Conservation (phyloP, 2,113 vertebrate species). For the Centrocercus urophasianus region DNA sequence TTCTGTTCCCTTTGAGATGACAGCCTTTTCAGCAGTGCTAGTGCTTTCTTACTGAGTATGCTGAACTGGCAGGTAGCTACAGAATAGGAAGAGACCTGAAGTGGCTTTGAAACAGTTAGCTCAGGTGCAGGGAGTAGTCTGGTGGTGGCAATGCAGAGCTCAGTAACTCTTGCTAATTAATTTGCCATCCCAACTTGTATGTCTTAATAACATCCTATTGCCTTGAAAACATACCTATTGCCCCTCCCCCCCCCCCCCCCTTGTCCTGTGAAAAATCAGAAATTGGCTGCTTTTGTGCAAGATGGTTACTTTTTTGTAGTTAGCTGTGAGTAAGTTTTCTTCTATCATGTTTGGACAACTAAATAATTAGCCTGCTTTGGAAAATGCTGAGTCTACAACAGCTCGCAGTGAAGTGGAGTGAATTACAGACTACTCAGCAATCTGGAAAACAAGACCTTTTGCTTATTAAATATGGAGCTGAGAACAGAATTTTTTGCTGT, state of each 20-base stretch:
- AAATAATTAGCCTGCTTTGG: conserved; percentile 55
- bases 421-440: conserved; percentile 58
- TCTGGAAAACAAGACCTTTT: conserved; percentile 42
- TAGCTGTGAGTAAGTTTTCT: conserved; percentile 30
- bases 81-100: not conserved
- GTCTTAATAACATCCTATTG: not conserved
- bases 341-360: conserved; percentile 55
- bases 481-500: conserved; percentile 15
- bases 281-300: not conserved
- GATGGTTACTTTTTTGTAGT: conserved; percentile 14
- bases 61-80: not conserved
- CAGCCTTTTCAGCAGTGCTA: not conserved
- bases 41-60: not conserved
- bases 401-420: conserved; percentile 54
- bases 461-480: conserved; percentile 52
- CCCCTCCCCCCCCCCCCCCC: no score
- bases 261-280: not conserved
- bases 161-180: not conserved
- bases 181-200: not conserved
- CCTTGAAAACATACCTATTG: not conserved
- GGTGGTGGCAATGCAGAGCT: not conserved
- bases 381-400: conserved; percentile 48
- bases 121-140: not conserved
- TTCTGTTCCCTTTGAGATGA: not conserved
- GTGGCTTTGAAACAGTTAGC: not conserved